A percentile compares a stretch with the other conserved stretches of the same genome.
Conservation (phyloP, 2,888 invertebrate genomes). For the Bugulina stolonifera region DNA sequence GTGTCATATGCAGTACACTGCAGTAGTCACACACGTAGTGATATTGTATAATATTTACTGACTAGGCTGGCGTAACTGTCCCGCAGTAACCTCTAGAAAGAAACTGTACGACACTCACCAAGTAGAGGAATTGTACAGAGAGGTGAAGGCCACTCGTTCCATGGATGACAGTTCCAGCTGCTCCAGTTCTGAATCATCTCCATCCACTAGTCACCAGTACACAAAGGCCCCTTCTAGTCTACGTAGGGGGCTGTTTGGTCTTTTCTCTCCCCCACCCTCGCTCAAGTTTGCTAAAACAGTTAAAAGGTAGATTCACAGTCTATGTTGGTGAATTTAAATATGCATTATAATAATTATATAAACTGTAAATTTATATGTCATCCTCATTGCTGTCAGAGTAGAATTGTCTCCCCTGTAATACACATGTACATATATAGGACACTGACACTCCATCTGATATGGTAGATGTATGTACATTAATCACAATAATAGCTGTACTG, state of each 20-base stretch:
- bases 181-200: no score
- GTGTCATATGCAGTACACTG: background rate
- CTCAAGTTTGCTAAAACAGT: background rate
- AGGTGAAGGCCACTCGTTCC: background rate
- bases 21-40: no score
- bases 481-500: no score
- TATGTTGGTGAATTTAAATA: no score
- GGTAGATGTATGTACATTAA: no score
- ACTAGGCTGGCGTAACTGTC: background rate
- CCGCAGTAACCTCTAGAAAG: background rate
- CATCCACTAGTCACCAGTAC: background rate
- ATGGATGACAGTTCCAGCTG: background rate
- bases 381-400: no score
- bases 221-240: background rate
- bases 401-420: no score
- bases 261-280: background rate
- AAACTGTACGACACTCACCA: background rate
- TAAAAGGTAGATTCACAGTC: constrained; percentile 6
- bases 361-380: no score
- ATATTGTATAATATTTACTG: no score
- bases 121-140: background rate
- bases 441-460: no score
- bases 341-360: no score
- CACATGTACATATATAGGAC: no score
- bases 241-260: background rate